These are phyloP conservation scores for Drepana arcuata DNA, from an alignment of 1,140 invertebrate species.

Conservation along the genomic window DNA sequence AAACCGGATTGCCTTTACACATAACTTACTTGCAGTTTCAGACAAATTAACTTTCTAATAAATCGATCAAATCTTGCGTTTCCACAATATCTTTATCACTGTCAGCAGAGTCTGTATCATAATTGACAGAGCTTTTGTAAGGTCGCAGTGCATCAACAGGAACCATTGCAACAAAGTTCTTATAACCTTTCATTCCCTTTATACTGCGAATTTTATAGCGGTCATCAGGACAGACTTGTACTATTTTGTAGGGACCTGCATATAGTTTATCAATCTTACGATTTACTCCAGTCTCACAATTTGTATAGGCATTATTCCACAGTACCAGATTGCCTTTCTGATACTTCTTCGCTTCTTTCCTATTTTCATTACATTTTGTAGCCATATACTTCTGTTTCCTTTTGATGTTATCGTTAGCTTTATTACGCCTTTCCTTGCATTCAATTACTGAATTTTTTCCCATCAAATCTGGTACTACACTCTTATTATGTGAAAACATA, in stretches of 20 bases:
- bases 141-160: constrained; percentile 6
- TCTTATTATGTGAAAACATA: constrained; percentile 2
- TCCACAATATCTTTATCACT: constrained; percentile 11
- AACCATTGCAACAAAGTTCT: constrained; percentile 11
- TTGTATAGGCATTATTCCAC: constrained; percentile 1
- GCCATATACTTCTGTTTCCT: constrained; percentile 1
- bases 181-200: constrained; percentile 18
- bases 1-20: no score
- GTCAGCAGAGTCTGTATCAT: constrained; percentile 7
- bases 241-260: constrained; percentile 14
- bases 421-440: not conserved
- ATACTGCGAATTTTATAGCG: constrained; percentile 15
- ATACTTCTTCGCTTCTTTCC: constrained; percentile 1
- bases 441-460: not conserved
- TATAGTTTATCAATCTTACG: constrained; percentile 6
- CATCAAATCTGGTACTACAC: not conserved
- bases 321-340: not conserved
- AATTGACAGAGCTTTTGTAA: constrained; percentile 3
- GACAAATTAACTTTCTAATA: constrained; percentile 9
- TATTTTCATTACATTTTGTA: constrained; percentile 1
- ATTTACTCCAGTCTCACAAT: not conserved
- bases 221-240: constrained; percentile 3
- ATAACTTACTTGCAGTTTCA: no score
- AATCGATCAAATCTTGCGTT: constrained; percentile 14
- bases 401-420: not conserved